Conservation (phyloP, 2,797 vertebrate species). For the Argyrosomus regius region DNA sequence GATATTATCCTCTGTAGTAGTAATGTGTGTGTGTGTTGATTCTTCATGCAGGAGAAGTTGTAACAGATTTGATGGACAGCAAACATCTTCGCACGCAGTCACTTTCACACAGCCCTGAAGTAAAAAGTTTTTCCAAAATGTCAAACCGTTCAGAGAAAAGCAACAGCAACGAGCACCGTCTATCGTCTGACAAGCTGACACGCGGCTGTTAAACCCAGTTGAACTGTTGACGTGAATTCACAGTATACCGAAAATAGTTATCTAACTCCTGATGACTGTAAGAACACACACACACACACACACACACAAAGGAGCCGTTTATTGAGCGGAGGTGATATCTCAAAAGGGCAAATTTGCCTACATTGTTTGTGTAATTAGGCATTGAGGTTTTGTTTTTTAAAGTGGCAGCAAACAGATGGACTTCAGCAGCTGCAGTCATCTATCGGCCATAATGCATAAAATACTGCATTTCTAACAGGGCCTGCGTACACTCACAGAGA, state of each 20-base stretch:
- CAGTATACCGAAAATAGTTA: constrained; percentile 37
- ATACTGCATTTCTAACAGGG: constrained; percentile 16
- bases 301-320: not conserved
- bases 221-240: constrained; percentile 55
- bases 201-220: constrained; percentile 68
- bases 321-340: constrained; percentile 11
- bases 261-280: constrained; percentile 29
- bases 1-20: constrained; percentile 25
- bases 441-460: constrained; percentile 27
- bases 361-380: constrained; percentile 51
- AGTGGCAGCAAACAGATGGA: constrained; percentile 59
- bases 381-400: constrained; percentile 33
- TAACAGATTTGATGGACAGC: constrained; percentile 46
- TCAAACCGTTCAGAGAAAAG: constrained; percentile 52
- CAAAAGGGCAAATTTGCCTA: constrained; percentile 34
- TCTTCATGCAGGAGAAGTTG: constrained; percentile 28
- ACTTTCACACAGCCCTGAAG: constrained; percentile 40
- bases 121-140: constrained; percentile 55
- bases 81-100: constrained; percentile 39
- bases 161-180: constrained; percentile 48
- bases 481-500: constrained; percentile 23
- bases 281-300: not conserved
- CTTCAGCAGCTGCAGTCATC: constrained; percentile 20
- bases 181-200: constrained; percentile 70
- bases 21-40: not conserved